These are phyloP conservation scores for Dicerorhinus sumatrensis DNA, from an alignment of 2,113 vertebrate species.

Conservation along the genomic window DNA sequence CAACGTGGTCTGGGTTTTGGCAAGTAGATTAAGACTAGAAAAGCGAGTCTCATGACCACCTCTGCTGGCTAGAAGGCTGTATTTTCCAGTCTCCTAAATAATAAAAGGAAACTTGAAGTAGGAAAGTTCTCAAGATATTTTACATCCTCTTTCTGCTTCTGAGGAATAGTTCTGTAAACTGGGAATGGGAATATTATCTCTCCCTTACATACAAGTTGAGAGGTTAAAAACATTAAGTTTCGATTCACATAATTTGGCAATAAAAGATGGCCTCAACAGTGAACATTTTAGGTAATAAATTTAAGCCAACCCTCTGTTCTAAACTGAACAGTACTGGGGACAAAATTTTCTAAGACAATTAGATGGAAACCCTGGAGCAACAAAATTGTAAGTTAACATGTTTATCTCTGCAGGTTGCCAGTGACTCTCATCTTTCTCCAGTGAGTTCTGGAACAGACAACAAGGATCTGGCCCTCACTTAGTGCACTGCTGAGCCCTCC, in stretches of 20 bases:
- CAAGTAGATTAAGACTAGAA: slow-evolving; percentile 23
- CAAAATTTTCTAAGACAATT: slow-evolving; percentile 15
- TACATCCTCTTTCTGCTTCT: slow-evolving; percentile 50
- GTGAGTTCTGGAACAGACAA: not conserved
- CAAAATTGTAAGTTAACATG: not conserved
- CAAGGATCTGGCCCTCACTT: not conserved
- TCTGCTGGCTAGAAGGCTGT: not conserved
- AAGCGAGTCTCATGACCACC: not conserved
- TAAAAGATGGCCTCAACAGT: not conserved
- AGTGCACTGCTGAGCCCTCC: not conserved
- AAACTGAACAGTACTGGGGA: not conserved
- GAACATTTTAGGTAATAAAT: slow-evolving; percentile 22
- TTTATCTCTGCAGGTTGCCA: not conserved
- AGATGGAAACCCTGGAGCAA: not conserved
- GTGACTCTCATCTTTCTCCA: not conserved
- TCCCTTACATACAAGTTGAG: slow-evolving; percentile 46
- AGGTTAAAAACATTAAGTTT: slow-evolving; percentile 40
- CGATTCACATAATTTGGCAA: not conserved
- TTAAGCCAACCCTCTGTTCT: slow-evolving; percentile 24
- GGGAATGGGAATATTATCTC: not conserved
- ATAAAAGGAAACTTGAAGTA: slow-evolving; percentile 38
- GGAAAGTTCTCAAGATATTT: slow-evolving; percentile 21
- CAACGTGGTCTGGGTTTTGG: not conserved
- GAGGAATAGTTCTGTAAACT: slow-evolving; percentile 25
- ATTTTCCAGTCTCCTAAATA: slow-evolving; percentile 41